phyloP scores from a whole-genome alignment of 2,113 vertebrate species.

The Mystacornis crossleyi region DNA sequence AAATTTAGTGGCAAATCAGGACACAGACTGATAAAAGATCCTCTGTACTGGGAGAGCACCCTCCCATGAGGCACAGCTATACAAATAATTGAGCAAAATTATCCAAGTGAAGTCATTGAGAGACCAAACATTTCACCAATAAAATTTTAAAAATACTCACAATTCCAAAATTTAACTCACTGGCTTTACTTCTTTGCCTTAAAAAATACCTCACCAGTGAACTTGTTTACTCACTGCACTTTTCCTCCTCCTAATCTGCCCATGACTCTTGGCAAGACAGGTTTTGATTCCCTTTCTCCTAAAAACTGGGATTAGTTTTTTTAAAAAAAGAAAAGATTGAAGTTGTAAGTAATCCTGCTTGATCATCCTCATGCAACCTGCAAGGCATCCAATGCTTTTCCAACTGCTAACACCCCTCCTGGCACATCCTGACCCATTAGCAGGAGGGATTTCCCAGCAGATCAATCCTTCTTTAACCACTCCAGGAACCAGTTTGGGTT shows the following conservation, averaged over 20 bases:
- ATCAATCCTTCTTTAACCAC: neutral
- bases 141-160: fast-evolving
- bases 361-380: neutral
- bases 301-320: neutral
- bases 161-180: neutral
- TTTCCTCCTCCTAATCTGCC: neutral
- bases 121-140: neutral
- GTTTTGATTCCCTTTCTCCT: neutral
- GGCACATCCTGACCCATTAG: neutral
- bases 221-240: neutral
- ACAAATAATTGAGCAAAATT: neutral
- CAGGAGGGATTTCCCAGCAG: neutral
- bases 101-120: neutral
- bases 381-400: neutral
- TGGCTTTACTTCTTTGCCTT: neutral
- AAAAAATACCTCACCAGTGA: neutral
- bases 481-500: neutral
- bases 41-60: neutral
- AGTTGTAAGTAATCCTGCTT: neutral
- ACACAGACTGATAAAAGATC: neutral
- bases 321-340: neutral
- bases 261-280: neutral
- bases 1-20: neutral
- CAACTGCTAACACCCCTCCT: neutral
- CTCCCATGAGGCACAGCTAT: neutral